Evolutionary conservation across 1,140 invertebrate species (phyloP), one percentile per base, ranked within the genome.

Genomic region (Macrosteles quadrilineatus): DNA sequence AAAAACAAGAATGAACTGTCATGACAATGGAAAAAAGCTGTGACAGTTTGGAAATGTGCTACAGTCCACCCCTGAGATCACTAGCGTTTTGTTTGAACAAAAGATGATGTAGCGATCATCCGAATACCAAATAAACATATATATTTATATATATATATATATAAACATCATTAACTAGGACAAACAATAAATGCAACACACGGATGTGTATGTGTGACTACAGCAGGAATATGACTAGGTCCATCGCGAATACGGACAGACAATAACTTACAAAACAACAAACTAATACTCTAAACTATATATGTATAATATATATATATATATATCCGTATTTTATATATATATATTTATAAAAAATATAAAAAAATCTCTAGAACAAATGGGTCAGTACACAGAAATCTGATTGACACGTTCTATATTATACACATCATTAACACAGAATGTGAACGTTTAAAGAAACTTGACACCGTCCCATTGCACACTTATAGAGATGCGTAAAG

Each of bases 291-390:
- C 27, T 59, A 59, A 27, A 59, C 27, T 27, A 27, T 27, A 27
- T 11, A 43, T 43, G 17, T 43, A 43, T 43, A 43, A 11, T 43
- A 9, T 11, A 11, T 14, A 27, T 27, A 27, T 59, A 59, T 25
- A 14, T 59, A 27, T 59, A 59, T 59, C 23, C 23, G 25, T 59
- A 30, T 59, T 11, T n/a, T n/a, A n/a, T n/a, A n/a, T 59, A 25
- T 59, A 27, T 59, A 30, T 59, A 59, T 59, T 59, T 59, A 59
- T 59, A 59, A 59, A 50, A 59, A 59, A 59, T 59, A 59, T 59
- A 59, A 59, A 59, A 50, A 19, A 59, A 59, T 59, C 21, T 59
- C 27, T 59, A 25, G 55, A 59, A 59, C 55, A 59, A 30, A 59
- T 59, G 55, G 55, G 55, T 29, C 55, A 59, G 55, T 59, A 27